These are phyloP conservation scores for Mimumesa dahlbomi DNA, from an alignment of 2,888 invertebrate species.

Conservation along the genomic window DNA sequence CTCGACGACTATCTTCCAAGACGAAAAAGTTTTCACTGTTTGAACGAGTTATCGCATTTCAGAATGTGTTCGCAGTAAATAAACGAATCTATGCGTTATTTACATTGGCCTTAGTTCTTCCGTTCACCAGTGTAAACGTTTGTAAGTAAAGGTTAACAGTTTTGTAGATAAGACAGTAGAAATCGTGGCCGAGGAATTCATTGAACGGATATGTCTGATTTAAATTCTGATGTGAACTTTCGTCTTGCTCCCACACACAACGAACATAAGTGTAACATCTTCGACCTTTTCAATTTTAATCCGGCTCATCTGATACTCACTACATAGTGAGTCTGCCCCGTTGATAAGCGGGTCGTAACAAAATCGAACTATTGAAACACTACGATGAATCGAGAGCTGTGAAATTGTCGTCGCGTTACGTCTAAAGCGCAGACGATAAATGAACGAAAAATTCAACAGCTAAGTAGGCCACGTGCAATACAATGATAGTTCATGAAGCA, in stretches of 20 bases:
- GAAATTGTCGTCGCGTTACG: conserved; percentile 40
- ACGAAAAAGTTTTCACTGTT: conserved; percentile 25
- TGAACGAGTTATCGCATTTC: conserved; percentile 52
- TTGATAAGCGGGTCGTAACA: conserved; percentile 45
- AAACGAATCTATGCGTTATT: conserved; percentile 66
- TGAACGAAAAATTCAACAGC: conserved; percentile 49
- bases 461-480: conserved; percentile 69
- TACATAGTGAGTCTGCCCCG: conserved; percentile 28
- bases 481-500: conserved; percentile 52
- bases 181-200: conserved; percentile 61
- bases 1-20: conserved; percentile 26
- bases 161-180: conserved; percentile 64
- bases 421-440: conserved; percentile 50
- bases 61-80: conserved; percentile 55
- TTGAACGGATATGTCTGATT: conserved; percentile 57
- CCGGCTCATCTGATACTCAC: conserved; percentile 37
- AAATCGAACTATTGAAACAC: conserved; percentile 51
- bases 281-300: conserved; percentile 46
- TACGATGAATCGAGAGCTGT: conserved; percentile 36
- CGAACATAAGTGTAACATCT: neutral
- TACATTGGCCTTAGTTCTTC: conserved; percentile 67
- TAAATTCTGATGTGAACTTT: conserved; percentile 36
- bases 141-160: conserved; percentile 71
- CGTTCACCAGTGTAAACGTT: conserved; percentile 58
- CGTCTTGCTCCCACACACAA: neutral